Percentiles rank a stretch among this genome's conserved stretches.
Conservation (phyloP, 2,888 invertebrate species). For the Pharmacophagus antenor region DNA sequence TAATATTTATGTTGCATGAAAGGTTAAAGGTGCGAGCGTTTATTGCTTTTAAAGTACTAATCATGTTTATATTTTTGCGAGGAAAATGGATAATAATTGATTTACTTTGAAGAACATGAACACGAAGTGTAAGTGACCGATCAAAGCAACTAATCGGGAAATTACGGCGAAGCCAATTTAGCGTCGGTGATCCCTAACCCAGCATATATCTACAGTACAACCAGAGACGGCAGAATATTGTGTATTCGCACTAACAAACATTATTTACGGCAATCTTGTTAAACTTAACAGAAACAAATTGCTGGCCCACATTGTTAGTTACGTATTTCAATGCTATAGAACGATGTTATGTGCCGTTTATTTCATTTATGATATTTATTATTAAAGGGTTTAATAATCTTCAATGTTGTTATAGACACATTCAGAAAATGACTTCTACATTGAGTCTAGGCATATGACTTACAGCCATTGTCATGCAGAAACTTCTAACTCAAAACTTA, state of each 20-base stretch:
- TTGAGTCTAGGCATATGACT: too few relatives aligned
- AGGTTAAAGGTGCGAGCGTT: not conserved
- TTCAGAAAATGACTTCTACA: too few relatives aligned
- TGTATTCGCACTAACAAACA: slow-evolving; percentile 4
- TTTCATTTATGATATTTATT: slow-evolving; percentile 10
- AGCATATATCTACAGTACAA: slow-evolving; percentile 38
- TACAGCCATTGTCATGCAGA: too few relatives aligned
- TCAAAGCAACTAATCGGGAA: slow-evolving; percentile 57
- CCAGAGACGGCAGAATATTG: slow-evolving; percentile 34
- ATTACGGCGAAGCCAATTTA: slow-evolving; percentile 47
- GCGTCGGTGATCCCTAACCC: slow-evolving; percentile 37
- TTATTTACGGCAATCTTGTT: slow-evolving; percentile 24
- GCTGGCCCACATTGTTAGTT: slow-evolving; percentile 22
- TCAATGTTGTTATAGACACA: too few relatives aligned
- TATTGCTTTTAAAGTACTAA: not conserved
- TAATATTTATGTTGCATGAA: not conserved
- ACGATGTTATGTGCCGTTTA: slow-evolving; percentile 20
- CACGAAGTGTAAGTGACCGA: slow-evolving; percentile 49
- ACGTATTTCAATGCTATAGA: slow-evolving; percentile 15
- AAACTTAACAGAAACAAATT: slow-evolving; percentile 25
- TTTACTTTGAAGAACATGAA: slow-evolving; percentile 18
- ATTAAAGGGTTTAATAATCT: not conserved
- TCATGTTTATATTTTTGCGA: not conserved
- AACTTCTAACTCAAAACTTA: too few relatives aligned
- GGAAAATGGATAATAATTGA: slow-evolving; percentile 15